A percentile compares a stretch with the other conserved stretches of the same genome.
These are phyloP conservation scores for Diabrotica undecimpunctata DNA, from an alignment of 1,140 invertebrate genomes.

Conservation along the genomic window DNA sequence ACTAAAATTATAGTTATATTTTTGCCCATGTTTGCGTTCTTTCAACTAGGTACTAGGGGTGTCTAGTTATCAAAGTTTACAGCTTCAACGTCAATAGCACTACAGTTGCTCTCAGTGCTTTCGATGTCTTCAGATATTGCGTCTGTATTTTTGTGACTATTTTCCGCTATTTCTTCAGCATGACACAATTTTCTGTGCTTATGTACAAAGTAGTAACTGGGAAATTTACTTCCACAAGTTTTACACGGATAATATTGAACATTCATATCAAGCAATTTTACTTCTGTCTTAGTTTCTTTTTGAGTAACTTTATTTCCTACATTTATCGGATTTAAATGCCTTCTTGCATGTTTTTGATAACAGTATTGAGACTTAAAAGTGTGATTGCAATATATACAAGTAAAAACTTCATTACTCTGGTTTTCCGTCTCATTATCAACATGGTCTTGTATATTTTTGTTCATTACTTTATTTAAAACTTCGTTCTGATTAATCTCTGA, in stretches of 20 bases:
- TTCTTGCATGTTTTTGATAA: conserved; percentile 73
- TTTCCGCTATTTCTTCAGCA: conserved; percentile 55
- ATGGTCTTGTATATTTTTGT: conserved; percentile 48
- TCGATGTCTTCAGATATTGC: conserved; percentile 35
- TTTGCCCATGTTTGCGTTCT: too few species aligned
- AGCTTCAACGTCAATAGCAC: conserved; percentile 43
- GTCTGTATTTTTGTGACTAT: conserved; percentile 42
- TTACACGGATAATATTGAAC: conserved; percentile 91
- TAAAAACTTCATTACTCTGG: conserved; percentile 53
- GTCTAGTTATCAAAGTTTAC: conserved; percentile 11
- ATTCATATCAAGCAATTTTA: conserved; percentile 69
- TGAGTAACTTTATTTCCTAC: conserved; percentile 36
- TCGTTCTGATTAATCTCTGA: conserved; percentile 43
- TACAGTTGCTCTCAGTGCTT: conserved; percentile 30
- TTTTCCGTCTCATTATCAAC: conserved; percentile 40
- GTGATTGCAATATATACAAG: conserved; percentile 74
- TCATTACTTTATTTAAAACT: conserved; percentile 51
- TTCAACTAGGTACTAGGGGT: too few species aligned
- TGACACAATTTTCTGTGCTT: conserved; percentile 86
- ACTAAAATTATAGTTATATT: too few species aligned
- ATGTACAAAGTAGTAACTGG: conserved; percentile 90
- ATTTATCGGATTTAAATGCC: conserved; percentile 60
- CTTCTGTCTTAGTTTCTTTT: conserved; percentile 50
- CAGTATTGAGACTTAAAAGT: conserved; percentile 80
- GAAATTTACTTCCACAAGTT: conserved; percentile 86